Percentiles rank a stretch among this genome's conserved stretches.
Conservation (phyloP, 2,797 vertebrate species). For the Poecilia gillii region DNA sequence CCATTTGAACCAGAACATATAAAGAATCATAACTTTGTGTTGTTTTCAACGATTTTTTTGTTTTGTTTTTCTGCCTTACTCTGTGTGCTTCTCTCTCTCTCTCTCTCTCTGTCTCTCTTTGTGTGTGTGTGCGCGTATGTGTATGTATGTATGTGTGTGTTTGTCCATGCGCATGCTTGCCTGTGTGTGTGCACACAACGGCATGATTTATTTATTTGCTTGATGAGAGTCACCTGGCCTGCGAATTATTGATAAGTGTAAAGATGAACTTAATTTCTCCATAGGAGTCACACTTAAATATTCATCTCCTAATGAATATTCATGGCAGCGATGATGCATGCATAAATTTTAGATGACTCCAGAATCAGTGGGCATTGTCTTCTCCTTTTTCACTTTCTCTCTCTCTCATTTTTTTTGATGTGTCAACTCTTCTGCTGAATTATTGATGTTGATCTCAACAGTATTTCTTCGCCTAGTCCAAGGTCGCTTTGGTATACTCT, state of each 20-base stretch:
- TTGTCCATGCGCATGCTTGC: slow-evolving; percentile 1
- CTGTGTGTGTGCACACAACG: background rate
- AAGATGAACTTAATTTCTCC: slow-evolving; percentile 79
- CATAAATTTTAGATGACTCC: slow-evolving; percentile 75
- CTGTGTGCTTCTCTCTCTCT: slow-evolving; percentile 48
- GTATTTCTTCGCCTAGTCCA: slow-evolving; percentile 58
- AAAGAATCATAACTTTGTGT: slow-evolving; percentile 76
- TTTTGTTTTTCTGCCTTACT: slow-evolving; percentile 55
- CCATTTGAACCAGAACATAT: slow-evolving; percentile 22
- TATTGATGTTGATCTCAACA: slow-evolving; percentile 71
- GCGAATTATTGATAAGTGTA: slow-evolving; percentile 79
- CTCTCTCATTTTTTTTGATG: slow-evolving; percentile 61
- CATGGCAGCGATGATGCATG: slow-evolving; percentile 69
- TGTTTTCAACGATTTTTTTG: slow-evolving; percentile 65
- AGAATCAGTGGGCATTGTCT: slow-evolving; percentile 62
- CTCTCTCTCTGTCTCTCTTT: slow-evolving; percentile 53
- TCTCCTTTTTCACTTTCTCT: slow-evolving; percentile 2
- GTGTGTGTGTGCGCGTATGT: slow-evolving; percentile 21
- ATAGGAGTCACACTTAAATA: slow-evolving; percentile 75
- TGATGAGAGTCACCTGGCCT: slow-evolving; percentile 68
- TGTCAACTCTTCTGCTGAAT: slow-evolving; percentile 73
- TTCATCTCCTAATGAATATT: slow-evolving; percentile 80
- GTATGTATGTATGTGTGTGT: slow-evolving; percentile 5
- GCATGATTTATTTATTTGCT: slow-evolving; percentile 67
- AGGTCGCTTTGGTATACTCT: slow-evolving; percentile 57